These are phyloP conservation scores for Solea solea DNA, from an alignment of 2,113 vertebrate species.

Conservation along the genomic window DNA sequence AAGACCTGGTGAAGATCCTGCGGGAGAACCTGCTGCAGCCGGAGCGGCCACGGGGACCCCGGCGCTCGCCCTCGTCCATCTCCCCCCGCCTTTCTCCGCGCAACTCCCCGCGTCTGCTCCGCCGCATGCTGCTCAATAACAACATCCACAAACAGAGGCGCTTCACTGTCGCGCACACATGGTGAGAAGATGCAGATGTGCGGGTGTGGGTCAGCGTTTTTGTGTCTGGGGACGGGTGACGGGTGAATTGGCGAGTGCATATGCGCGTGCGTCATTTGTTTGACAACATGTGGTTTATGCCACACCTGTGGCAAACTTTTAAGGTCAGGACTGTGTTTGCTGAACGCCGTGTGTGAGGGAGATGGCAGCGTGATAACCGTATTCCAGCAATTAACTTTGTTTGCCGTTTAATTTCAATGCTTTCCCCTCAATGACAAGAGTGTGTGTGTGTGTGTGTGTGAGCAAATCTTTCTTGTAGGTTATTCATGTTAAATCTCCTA, in stretches of 20 bases:
- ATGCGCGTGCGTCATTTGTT: constrained; percentile 33
- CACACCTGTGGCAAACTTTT: constrained; percentile 60
- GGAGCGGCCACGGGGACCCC: constrained; percentile 86
- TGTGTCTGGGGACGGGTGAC: constrained; percentile 1
- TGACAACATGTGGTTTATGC: constrained; percentile 33
- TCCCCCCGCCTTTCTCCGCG: constrained; percentile 92
- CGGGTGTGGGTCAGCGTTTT: background rate
- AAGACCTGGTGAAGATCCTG: constrained; percentile 96
- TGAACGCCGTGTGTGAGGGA: constrained; percentile 7
- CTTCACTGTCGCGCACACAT: constrained; percentile 98
- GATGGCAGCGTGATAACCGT: constrained; percentile 29
- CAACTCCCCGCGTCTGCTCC: constrained; percentile 93
- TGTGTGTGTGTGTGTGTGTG: constrained; percentile 3
- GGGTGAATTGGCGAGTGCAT: constrained; percentile 7
- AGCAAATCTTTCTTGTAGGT: constrained; percentile 34
- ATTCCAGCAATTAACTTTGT: constrained; percentile 58
- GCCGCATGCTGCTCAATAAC: constrained; percentile 94
- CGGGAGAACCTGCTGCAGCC: constrained; percentile 97
- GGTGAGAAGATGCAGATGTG: constrained; percentile 82
- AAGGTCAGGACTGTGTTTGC: constrained; percentile 50
- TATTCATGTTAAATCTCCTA: constrained; percentile 44
- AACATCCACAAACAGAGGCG: constrained; percentile 95
- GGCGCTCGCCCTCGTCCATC: constrained; percentile 87
- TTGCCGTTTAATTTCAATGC: constrained; percentile 37
- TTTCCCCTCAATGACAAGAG: constrained; percentile 11